phyloP scores from a whole-genome alignment of 2,888 invertebrate genomes.

The Sacculina carcini region DNA sequence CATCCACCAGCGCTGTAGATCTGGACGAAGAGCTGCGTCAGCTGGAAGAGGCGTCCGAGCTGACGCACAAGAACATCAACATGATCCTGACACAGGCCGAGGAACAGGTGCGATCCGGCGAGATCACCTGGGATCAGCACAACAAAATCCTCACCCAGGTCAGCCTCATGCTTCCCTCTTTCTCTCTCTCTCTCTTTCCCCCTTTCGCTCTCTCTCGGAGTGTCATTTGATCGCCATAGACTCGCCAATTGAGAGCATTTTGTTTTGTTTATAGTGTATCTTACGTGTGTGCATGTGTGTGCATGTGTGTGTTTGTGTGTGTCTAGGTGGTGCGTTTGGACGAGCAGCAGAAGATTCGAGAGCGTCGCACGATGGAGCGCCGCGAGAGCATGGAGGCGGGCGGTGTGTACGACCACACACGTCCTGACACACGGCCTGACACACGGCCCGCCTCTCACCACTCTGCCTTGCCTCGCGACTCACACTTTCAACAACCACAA shows the following conservation, averaged over 20 bases:
- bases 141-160: neutral
- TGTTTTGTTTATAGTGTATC: neutral
- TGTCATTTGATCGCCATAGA: neutral
- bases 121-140: neutral
- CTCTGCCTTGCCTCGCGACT: no score
- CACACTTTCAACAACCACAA: no score
- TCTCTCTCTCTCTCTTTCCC: neutral
- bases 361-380: slow-evolving; percentile 9
- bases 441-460: no score
- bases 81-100: neutral
- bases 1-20: neutral
- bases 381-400: slow-evolving; percentile 6
- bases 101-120: neutral
- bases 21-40: neutral
- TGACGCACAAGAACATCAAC: neutral
- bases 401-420: neutral
- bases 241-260: neutral
- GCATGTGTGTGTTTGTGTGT: neutral
- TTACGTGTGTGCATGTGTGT: neutral
- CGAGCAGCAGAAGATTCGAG: slow-evolving; percentile 12
- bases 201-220: neutral
- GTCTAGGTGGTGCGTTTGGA: slow-evolving; percentile 7
- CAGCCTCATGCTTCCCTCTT: neutral
- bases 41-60: neutral
- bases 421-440: no score